Conservation (phyloP, 2,888 invertebrate genomes). For the Omphaloscelis lunosa region DNA sequence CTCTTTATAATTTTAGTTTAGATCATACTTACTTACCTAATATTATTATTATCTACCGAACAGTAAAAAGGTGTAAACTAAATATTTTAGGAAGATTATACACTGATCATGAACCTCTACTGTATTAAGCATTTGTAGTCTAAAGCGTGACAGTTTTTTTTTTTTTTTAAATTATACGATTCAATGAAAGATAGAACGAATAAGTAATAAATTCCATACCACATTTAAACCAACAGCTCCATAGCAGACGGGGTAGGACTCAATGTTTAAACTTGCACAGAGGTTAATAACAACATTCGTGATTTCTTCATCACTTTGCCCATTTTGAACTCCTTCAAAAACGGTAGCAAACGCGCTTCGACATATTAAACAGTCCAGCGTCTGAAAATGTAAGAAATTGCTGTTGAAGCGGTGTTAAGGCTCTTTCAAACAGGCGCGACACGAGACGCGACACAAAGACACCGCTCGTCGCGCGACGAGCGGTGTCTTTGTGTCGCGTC, state of each 20-base stretch:
- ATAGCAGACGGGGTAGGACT: slow-evolving; percentile 91
- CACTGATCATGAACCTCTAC: neutral
- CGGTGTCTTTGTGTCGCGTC: too few species aligned
- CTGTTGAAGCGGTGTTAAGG: neutral
- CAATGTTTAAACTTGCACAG: slow-evolving; percentile 91
- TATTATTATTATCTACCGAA: neutral
- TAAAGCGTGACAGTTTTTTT: neutral
- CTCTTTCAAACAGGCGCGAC: too few species aligned
- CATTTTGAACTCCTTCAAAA: slow-evolving; percentile 85
- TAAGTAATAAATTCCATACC: slow-evolving; percentile 82
- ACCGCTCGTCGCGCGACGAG: too few species aligned
- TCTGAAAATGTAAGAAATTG: slow-evolving; percentile 70
- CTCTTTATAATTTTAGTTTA: neutral
- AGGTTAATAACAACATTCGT: slow-evolving; percentile 82
- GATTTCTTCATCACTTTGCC: slow-evolving; percentile 85
- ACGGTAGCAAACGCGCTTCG: slow-evolving; percentile 81
- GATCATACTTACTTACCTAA: too few species aligned
- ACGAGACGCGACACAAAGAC: too few species aligned
- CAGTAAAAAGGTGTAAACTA: neutral
- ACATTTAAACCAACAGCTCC: slow-evolving; percentile 91
- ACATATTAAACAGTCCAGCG: slow-evolving; percentile 87
- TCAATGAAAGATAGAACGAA: neutral
- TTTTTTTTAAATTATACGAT: neutral
- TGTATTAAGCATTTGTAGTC: neutral
- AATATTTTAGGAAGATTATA: neutral